phyloP scores from a whole-genome alignment of 1,140 invertebrate species.

The Calycopis cecrops region DNA sequence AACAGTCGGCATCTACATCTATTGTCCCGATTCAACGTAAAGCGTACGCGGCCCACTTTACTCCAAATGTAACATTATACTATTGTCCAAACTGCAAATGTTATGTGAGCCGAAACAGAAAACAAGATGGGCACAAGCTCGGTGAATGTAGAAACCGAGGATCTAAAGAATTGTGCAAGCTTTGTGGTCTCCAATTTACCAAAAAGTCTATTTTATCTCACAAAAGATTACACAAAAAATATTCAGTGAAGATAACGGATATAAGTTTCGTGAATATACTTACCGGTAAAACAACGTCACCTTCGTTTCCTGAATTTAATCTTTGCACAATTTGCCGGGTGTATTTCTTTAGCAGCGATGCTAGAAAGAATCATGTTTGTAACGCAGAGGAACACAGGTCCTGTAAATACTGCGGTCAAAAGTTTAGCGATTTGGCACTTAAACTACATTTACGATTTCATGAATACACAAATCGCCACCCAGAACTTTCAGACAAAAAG shows the following conservation, averaged over 20 bases:
- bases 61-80: background rate
- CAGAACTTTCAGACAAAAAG: background rate
- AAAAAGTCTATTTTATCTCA: constrained; percentile 17
- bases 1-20: background rate
- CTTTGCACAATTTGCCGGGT: constrained; percentile 26
- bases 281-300: constrained; percentile 15
- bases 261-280: constrained; percentile 23
- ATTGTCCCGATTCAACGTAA: background rate
- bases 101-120: constrained; percentile 14
- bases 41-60: too few relatives aligned
- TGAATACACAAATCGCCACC: constrained; percentile 8
- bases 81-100: constrained; percentile 26
- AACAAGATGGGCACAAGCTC: constrained; percentile 2
- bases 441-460: constrained; percentile 32
- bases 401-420: constrained; percentile 23
- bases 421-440: constrained; percentile 28
- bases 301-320: constrained; percentile 25
- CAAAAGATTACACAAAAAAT: constrained; percentile 14
- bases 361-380: constrained; percentile 24
- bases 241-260: constrained; percentile 19
- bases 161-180: constrained; percentile 15
- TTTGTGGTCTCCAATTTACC: constrained; percentile 26
- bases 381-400: constrained; percentile 16
- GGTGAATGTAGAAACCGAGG: constrained; percentile 11
- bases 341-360: constrained; percentile 12